These are phyloP conservation scores for Pluvialis apricaria DNA, from an alignment of 2,113 vertebrate genomes.

Conservation along the genomic window DNA sequence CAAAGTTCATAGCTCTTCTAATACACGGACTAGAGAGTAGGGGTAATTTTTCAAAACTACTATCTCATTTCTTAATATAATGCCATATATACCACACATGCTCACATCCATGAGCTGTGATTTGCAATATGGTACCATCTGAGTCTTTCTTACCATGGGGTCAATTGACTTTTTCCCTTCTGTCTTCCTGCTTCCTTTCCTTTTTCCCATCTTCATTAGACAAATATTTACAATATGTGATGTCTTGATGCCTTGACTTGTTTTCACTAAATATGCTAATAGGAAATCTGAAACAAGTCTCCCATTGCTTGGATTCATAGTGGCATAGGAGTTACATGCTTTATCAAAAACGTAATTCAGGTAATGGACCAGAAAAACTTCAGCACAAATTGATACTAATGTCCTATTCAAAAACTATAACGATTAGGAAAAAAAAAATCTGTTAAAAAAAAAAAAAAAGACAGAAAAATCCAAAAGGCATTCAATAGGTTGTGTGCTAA, in stretches of 20 bases:
- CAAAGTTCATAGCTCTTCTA: background rate
- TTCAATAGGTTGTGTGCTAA: background rate
- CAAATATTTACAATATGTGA: background rate
- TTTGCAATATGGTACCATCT: background rate
- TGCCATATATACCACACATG: background rate
- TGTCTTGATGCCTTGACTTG: background rate
- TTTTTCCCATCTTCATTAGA: background rate
- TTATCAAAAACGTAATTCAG: background rate
- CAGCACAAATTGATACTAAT: background rate
- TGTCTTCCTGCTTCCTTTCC: background rate
- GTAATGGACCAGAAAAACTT: background rate
- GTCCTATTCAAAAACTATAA: background rate
- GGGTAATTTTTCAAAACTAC: background rate
- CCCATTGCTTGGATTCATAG: background rate
- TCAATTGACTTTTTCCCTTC: background rate
- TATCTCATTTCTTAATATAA: background rate
- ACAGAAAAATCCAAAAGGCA: background rate
- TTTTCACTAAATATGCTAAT: background rate
- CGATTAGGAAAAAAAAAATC: background rate
- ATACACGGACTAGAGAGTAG: background rate
- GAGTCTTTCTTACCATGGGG: accelerated
- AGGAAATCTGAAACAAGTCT: background rate
- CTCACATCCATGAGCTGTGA: background rate
- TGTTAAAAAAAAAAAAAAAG: background rate
- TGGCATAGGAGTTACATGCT: background rate